These are phyloP conservation scores for Barbus barbus DNA, from an alignment of 2,113 vertebrate species.

Conservation along the genomic window DNA sequence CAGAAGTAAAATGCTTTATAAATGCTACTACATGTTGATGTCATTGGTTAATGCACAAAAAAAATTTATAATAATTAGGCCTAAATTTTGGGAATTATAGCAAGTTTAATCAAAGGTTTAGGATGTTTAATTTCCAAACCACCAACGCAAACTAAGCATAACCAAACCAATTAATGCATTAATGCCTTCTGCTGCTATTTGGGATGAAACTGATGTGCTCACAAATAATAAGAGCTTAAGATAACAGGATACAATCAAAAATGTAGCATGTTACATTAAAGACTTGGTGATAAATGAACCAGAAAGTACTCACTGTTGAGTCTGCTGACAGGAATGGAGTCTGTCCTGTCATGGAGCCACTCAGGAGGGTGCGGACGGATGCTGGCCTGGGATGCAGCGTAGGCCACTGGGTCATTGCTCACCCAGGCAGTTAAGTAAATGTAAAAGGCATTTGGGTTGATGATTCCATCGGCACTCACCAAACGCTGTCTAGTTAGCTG, in stretches of 20 bases:
- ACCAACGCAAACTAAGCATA: neutral
- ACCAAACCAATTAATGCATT: neutral
- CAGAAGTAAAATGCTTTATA: neutral
- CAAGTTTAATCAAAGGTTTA: neutral
- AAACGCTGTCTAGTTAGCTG: constrained; percentile 92
- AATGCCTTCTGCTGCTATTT: neutral
- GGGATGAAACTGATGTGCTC: neutral
- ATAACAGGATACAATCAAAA: neutral
- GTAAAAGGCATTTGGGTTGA: constrained; percentile 94
- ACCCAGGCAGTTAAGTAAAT: constrained; percentile 98
- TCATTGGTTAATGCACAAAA: neutral
- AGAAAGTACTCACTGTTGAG: constrained; percentile 85
- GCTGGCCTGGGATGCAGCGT: constrained; percentile 96
- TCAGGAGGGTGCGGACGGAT: constrained; percentile 92
- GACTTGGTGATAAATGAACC: neutral
- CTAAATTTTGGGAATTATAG: neutral
- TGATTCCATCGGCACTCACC: constrained; percentile 93
- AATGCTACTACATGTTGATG: neutral
- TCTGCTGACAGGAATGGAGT: constrained; percentile 91
- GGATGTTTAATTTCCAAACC: neutral
- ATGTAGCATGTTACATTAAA: neutral
- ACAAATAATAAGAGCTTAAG: neutral
- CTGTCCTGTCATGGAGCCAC: constrained; percentile 94
- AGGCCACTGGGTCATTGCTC: constrained; percentile 96
- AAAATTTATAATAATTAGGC: neutral